Conservation (phyloP, 2,888 invertebrate genomes). For the Cryptophagus acutangulus region DNA sequence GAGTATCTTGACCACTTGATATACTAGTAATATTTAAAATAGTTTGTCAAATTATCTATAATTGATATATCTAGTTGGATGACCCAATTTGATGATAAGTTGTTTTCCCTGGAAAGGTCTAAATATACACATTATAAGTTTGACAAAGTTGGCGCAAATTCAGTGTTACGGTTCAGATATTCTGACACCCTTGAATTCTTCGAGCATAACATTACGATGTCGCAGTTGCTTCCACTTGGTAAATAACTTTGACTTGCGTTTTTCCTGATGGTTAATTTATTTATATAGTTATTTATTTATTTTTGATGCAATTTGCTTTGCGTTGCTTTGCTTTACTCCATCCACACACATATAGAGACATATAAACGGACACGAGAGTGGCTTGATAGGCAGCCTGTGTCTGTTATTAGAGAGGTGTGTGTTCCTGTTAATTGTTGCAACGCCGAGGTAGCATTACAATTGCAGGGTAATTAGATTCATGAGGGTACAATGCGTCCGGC, state of each 20-base stretch:
- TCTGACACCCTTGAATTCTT: conserved; percentile 18
- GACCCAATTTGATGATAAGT: too few species aligned
- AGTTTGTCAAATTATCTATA: too few species aligned
- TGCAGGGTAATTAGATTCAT: conserved; percentile 34
- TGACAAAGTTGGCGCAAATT: conserved; percentile 10
- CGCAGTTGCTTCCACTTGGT: background rate
- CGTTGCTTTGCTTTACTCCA: too few species aligned
- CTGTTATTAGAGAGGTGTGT: conserved; percentile 26
- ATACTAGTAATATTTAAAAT: too few species aligned
- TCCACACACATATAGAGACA: background rate
- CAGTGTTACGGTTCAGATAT: conserved; percentile 17
- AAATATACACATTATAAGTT: conserved; percentile 16
- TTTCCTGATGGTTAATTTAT: too few species aligned
- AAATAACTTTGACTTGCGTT: too few species aligned
- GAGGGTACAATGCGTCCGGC: conserved; percentile 26
- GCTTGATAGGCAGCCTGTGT: conserved; percentile 10
- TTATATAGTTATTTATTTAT: too few species aligned
- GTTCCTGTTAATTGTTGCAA: conserved; percentile 33
- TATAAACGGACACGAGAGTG: background rate
- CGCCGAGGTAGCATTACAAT: conserved; percentile 28
- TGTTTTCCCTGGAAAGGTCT: too few species aligned
- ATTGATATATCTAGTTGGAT: too few species aligned
- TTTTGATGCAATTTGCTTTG: too few species aligned
- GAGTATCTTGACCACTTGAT: too few species aligned
- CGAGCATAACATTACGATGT: conserved; percentile 15